Conservation (phyloP, 2,888 invertebrate genomes). For the Eupithecia exiguata region DNA sequence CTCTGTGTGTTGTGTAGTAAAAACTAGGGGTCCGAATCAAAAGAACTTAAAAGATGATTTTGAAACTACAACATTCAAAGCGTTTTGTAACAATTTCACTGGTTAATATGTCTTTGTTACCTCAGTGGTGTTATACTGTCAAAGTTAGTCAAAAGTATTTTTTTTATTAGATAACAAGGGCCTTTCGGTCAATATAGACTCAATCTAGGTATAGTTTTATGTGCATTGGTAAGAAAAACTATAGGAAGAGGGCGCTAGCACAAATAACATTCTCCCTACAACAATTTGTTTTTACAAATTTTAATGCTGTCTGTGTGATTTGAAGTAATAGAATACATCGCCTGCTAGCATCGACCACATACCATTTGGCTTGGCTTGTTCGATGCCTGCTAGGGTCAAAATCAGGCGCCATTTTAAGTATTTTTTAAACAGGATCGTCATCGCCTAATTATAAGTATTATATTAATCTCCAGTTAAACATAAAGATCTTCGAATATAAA, state of each 20-base stretch:
- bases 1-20: constrained; percentile 35
- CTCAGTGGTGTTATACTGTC: constrained; percentile 22
- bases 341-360: neutral
- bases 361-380: too few species aligned
- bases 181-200: neutral
- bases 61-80: constrained; percentile 37
- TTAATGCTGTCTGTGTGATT: neutral
- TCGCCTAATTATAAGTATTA: neutral
- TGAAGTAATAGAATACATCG: neutral
- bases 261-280: neutral
- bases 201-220: neutral
- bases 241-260: neutral
- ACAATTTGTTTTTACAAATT: neutral
- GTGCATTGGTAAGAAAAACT: neutral
- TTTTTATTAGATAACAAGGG: neutral
- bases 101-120: neutral
- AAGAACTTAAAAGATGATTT: constrained; percentile 25
- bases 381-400: neutral
- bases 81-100: constrained; percentile 27
- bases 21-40: constrained; percentile 26
- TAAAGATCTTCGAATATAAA: neutral
- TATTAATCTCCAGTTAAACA: neutral
- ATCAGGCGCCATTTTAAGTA: neutral
- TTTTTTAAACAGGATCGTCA: neutral
- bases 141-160: constrained; percentile 1